Conservation (phyloP, 2,888 invertebrate species). For the Stenchaetothrips biformis region DNA sequence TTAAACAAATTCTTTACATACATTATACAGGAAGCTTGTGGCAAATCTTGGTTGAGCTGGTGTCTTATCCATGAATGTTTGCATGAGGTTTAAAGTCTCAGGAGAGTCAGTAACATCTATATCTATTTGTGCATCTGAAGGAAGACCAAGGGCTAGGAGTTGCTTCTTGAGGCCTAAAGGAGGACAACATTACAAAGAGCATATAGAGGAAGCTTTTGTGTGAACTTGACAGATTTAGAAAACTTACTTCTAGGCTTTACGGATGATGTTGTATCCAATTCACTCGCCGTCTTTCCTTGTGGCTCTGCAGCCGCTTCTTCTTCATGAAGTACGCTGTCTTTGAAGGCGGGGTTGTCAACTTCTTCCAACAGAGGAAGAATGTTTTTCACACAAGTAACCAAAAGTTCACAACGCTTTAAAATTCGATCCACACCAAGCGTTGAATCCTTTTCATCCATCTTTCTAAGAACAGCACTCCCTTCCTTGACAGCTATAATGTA, state of each 20-base stretch:
- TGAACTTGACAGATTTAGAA: background rate
- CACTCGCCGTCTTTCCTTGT: background rate
- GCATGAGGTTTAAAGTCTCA: background rate
- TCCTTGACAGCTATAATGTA: background rate
- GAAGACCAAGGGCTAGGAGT: background rate
- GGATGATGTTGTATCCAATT: background rate
- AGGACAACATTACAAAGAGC: too few relatives aligned
- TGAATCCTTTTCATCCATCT: background rate
- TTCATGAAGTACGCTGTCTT: background rate
- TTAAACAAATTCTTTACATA: background rate
- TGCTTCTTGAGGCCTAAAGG: background rate
- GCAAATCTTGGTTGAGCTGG: background rate
- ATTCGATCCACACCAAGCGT: background rate
- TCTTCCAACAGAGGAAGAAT: conserved; percentile 3
- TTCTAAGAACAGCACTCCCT: background rate
- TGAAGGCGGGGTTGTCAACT: background rate
- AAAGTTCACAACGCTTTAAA: conserved; percentile 8
- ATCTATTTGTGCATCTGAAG: background rate
- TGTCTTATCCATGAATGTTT: background rate
- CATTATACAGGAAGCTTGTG: conserved; percentile 3
- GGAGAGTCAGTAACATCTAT: background rate
- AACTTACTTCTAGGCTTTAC: background rate
- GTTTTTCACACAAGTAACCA: background rate
- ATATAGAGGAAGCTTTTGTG: too few relatives aligned
- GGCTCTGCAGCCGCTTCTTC: background rate